A percentile compares a stretch with the other conserved stretches of the same genome.
Conservation (phyloP, 1,140 invertebrate species). For the Drosophila kurseongensis region DNA sequence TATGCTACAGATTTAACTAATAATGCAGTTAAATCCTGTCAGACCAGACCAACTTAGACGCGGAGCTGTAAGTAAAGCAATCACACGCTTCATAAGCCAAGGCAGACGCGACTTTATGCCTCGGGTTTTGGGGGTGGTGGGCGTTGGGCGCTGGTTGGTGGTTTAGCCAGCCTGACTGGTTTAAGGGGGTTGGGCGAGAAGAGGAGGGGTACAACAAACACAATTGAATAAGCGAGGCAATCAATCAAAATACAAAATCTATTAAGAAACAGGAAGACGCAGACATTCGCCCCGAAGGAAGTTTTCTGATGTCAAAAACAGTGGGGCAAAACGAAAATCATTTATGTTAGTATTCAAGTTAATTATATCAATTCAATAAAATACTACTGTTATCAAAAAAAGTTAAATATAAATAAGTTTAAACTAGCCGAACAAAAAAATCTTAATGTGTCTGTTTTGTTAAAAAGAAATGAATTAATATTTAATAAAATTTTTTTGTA, state of each 20-base stretch:
- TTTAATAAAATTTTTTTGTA: not conserved
- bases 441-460: no score
- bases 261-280: constrained; percentile 62
- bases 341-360: no score
- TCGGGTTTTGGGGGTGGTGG: not conserved
- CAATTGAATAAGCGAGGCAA: constrained; percentile 83
- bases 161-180: constrained; percentile 19
- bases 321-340: constrained; percentile 12
- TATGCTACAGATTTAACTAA: constrained; percentile 80
- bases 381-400: not conserved
- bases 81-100: constrained; percentile 78
- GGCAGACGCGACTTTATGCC: constrained; percentile 67
- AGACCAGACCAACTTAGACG: constrained; percentile 56
- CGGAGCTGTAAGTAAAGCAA: constrained; percentile 77
- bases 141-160: not conserved
- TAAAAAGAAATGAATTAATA: no score
- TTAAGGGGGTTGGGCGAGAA: constrained; percentile 5
- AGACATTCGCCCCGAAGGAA: constrained; percentile 55
- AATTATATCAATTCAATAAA: no score
- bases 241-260: constrained; percentile 84
- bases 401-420: not conserved
- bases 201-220: constrained; percentile 37
- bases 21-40: constrained; percentile 81
- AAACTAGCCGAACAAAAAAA: no score
- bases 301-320: constrained; percentile 33